phyloP scores from a whole-genome alignment of 2,888 invertebrate species.

The Lasius platythorax region DNA sequence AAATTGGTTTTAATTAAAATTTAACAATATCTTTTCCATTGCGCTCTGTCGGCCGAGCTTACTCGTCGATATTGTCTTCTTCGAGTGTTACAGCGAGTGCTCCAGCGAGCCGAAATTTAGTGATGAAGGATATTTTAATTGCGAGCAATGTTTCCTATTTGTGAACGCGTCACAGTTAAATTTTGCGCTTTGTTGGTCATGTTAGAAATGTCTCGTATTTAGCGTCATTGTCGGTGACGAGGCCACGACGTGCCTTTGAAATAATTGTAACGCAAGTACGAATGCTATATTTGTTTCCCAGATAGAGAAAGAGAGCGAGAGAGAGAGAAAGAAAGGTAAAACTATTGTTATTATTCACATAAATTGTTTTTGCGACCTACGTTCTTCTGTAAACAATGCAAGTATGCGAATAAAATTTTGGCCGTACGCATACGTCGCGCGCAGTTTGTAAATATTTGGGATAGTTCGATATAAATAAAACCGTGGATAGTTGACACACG shows the following conservation, averaged over 20 bases:
- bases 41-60: constrained; percentile 53
- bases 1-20: constrained; percentile 79
- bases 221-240: constrained; percentile 24
- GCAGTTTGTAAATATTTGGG: constrained; percentile 39
- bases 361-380: constrained; percentile 45
- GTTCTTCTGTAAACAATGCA: constrained; percentile 13
- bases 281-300: constrained; percentile 14
- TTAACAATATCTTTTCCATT: constrained; percentile 72
- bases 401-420: constrained; percentile 34
- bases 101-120: constrained; percentile 53
- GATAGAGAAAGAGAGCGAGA: neutral
- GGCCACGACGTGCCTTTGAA: constrained; percentile 22
- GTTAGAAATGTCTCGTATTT: constrained; percentile 27
- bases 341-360: constrained; percentile 39
- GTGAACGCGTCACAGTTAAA: constrained; percentile 28
- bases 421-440: neutral
- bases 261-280: constrained; percentile 25
- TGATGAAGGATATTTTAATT: constrained; percentile 68
- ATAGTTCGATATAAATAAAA: constrained; percentile 38
- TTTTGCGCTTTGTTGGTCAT: constrained; percentile 13
- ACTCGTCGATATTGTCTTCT: constrained; percentile 64
- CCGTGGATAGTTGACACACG: constrained; percentile 31
- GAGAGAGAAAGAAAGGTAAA: neutral
- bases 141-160: constrained; percentile 50
- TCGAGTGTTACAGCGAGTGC: constrained; percentile 51